Base-by-base conservation (phyloP, 2,113 vertebrate genomes). In the Salvelinus sp. region DNA sequence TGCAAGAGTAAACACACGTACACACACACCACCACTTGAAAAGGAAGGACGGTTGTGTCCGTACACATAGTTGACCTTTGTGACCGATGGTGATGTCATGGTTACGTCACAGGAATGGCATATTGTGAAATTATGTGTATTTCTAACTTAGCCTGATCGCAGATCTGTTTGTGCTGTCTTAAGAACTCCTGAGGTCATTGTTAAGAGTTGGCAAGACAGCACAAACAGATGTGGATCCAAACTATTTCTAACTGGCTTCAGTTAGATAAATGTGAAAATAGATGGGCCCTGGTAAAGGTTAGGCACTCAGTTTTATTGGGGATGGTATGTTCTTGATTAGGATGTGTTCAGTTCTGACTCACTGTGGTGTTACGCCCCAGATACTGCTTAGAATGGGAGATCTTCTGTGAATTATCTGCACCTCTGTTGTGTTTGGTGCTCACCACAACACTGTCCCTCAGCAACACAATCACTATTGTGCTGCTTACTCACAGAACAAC, bases 51-150 rank as follows among this genome's bases (percentile, higher is more conserved):
- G 12, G 38, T 44, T 44, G 38, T 10, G 38, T 10, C 38, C 38
- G 9, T 44, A 10, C 3, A 54, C 4, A 18, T 18, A 54, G 48
- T 54, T 13, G 18, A 12, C 16, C 57, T n/a, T 70, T 27, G 65
- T 63, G 58, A 58, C 38, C 10, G 23, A 71, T 85, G 16, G 14
- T 13, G 48, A 63, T 38, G 20, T 73, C 80, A 50, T 60, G 68
- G 77, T 87, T 82, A 84, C 73, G 69, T 78, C 83, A 83, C 66
- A 79, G 25, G 14, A 1, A 66, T 27, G 23, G 14, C 10, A 23
- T 14, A 18, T 64, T 23, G 62, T 65, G 22, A 13, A 25, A 9
- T 63, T 1, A 63, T 25, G 10, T 63, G n/a, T 63, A 25, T 25
- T 10, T n/a, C 7, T 23, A 63, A n/a, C 38, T 10, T 2, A 9